A percentile compares a stretch with the other conserved stretches of the same genome.
phyloP scores from a whole-genome alignment of 2,113 vertebrate genomes.

The Tachycineta bicolor region DNA sequence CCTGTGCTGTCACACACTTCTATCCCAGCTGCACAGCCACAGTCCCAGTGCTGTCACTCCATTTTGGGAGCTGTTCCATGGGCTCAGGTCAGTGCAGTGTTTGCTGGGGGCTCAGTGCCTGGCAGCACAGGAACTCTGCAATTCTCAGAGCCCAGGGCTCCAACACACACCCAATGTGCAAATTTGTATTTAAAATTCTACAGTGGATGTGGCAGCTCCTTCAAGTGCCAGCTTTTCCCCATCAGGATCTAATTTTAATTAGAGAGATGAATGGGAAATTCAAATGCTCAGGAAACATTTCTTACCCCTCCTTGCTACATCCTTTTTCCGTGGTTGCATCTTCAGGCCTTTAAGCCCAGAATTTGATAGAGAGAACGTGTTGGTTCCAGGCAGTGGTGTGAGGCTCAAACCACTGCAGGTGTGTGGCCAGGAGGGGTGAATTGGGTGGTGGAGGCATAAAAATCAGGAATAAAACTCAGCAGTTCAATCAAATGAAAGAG shows the following conservation, averaged over 20 bases:
- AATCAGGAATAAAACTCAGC: not conserved
- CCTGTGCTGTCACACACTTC: too few species aligned
- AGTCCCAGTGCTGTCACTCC: too few species aligned
- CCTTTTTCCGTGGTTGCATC: not conserved
- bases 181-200: not conserved
- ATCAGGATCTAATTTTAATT: not conserved
- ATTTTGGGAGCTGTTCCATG: too few species aligned
- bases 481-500: not conserved
- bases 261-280: not conserved
- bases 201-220: not conserved
- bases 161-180: not conserved
- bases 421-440: not conserved
- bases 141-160: too few species aligned
- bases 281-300: not conserved
- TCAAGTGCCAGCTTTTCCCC: not conserved
- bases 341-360: not conserved
- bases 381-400: not conserved
- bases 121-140: too few species aligned
- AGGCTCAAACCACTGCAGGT: not conserved
- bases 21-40: too few species aligned
- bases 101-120: too few species aligned
- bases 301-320: not conserved
- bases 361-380: not conserved
- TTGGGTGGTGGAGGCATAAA: not conserved
- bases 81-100: too few species aligned